These are phyloP conservation scores for Furcula furcula DNA, from an alignment of 2,888 invertebrate genomes.

Conservation along the genomic window DNA sequence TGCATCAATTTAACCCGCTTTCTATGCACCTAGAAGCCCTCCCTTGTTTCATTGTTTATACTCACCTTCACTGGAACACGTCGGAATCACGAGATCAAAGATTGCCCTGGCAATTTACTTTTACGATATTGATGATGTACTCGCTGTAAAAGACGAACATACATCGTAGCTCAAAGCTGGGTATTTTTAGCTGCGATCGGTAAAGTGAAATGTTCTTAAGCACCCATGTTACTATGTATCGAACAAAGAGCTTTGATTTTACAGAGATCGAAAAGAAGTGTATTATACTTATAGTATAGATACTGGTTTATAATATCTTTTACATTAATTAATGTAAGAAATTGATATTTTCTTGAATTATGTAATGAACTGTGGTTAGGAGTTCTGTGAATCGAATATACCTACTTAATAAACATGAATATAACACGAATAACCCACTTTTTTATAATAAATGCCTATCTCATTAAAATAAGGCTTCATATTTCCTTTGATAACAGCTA, in stretches of 20 bases:
- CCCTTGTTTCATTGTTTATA: slow-evolving; percentile 39
- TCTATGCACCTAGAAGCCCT: too few relatives aligned
- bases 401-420: slow-evolving; percentile 5
- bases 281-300: too few relatives aligned
- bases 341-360: too few relatives aligned
- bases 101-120: slow-evolving; percentile 40
- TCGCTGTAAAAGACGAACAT: slow-evolving; percentile 32
- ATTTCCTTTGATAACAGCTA: not conserved
- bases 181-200: slow-evolving; percentile 26
- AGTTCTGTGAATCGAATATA: too few relatives aligned
- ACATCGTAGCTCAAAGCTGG: slow-evolving; percentile 32
- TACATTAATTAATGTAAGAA: too few relatives aligned
- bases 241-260: slow-evolving; percentile 12
- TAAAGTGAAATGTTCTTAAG: slow-evolving; percentile 17
- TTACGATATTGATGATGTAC: slow-evolving; percentile 60
- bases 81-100: slow-evolving; percentile 52
- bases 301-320: too few relatives aligned
- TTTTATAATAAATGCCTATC: slow-evolving; percentile 3
- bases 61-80: slow-evolving; percentile 25
- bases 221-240: slow-evolving; percentile 10
- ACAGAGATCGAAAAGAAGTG: too few relatives aligned
- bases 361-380: too few relatives aligned
- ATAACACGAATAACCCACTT: slow-evolving; percentile 4
- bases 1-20: too few relatives aligned
- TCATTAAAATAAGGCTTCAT: not conserved